Evolutionary conservation across 2,113 vertebrate species (phyloP).

Genomic region (Fregata magnificens): DNA sequence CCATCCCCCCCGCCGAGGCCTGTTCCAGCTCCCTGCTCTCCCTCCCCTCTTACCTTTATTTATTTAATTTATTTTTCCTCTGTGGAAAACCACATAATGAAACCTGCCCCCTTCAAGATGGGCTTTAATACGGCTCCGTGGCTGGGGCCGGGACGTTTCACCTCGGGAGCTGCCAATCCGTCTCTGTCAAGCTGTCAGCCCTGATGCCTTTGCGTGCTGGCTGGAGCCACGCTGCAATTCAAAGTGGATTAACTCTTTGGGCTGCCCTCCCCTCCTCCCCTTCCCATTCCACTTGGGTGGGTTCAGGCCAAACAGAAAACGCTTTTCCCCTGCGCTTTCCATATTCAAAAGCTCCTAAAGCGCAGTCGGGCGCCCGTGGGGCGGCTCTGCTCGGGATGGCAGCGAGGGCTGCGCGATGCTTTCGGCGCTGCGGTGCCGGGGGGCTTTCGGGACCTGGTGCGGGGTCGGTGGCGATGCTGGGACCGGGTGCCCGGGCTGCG

Average conservation of each 20-base stretch:
- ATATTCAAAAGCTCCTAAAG: slow-evolving; percentile 27
- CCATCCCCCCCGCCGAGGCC: fast-evolving
- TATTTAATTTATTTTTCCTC: background rate
- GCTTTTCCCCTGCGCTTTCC: slow-evolving; percentile 24
- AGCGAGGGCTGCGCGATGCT: fast-evolving
- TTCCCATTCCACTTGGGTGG: slow-evolving; percentile 63
- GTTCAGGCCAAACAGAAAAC: slow-evolving; percentile 33
- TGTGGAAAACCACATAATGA: background rate
- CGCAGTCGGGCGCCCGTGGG: background rate
- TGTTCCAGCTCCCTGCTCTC: background rate
- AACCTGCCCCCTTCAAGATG: background rate
- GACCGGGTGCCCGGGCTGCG: background rate
- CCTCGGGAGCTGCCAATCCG: slow-evolving; percentile 65
- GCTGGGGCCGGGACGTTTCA: slow-evolving; percentile 22
- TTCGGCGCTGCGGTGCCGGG: background rate
- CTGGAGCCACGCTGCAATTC: slow-evolving; percentile 44
- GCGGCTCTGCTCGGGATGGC: background rate
- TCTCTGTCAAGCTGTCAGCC: slow-evolving; percentile 60
- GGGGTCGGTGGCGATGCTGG: background rate
- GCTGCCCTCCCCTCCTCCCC: slow-evolving; percentile 14
- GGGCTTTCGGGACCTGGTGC: fast-evolving
- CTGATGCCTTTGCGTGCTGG: background rate
- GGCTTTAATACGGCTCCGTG: background rate
- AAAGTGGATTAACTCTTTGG: slow-evolving; percentile 62
- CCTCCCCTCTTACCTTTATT: background rate